Percentiles rank a stretch among this genome's conserved stretches.
phyloP scores from a whole-genome alignment of 2,888 invertebrate species.

The Rotaria magnacalcarata region DNA sequence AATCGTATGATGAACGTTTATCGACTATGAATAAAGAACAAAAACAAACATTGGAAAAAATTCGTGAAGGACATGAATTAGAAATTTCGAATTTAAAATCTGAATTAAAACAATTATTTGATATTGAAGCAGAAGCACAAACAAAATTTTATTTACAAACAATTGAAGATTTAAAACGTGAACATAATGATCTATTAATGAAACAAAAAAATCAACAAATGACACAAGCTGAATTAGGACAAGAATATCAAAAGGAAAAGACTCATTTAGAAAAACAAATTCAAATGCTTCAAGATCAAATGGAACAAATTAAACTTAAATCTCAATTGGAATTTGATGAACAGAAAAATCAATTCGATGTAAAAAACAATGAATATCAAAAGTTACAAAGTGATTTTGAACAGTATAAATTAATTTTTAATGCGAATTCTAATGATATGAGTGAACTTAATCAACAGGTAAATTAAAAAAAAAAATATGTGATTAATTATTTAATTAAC shows the following conservation, averaged over 20 bases:
- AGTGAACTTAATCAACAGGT: constrained; percentile 51
- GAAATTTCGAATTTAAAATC: constrained; percentile 52
- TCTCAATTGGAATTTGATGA: constrained; percentile 4
- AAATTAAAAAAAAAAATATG: constrained; percentile 2
- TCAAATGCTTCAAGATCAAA: constrained; percentile 35
- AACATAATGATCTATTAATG: neutral
- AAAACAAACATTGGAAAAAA: constrained; percentile 51
- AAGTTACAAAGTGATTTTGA: neutral
- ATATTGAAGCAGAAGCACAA: neutral
- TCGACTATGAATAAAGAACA: constrained; percentile 52
- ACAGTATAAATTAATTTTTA: neutral
- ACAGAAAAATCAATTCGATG: constrained; percentile 19
- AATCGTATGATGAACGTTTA: constrained; percentile 53
- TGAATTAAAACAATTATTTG: neutral
- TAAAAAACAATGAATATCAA: constrained; percentile 17
- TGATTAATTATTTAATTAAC: neutral
- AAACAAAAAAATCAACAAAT: neutral
- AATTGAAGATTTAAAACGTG: neutral
- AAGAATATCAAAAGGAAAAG: constrained; percentile 26
- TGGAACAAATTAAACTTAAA: constrained; percentile 35
- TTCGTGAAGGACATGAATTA: constrained; percentile 50
- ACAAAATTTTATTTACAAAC: neutral
- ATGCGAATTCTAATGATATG: constrained; percentile 48
- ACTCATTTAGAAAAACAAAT: constrained; percentile 38
- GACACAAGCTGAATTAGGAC: constrained; percentile 15